Evolutionary conservation across 2,888 invertebrate species (phyloP).

Genomic region (Diploptera punctata): DNA sequence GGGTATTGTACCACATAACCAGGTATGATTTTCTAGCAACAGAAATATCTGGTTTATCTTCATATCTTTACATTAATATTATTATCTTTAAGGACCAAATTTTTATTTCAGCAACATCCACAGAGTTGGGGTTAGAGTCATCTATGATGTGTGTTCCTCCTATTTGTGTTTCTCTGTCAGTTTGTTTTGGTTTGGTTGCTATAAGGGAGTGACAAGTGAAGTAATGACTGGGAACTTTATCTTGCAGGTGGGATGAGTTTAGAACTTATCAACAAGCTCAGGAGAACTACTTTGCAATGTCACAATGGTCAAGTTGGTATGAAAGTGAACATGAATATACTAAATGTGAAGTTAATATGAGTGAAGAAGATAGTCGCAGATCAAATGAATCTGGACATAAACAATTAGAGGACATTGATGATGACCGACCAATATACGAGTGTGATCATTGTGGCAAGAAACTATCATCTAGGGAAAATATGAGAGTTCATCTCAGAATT

Average conservation of each 20-base stretch:
- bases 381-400: too few species aligned
- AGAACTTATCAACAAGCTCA: constrained; percentile 2
- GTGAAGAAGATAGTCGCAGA: too few species aligned
- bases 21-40: too few species aligned
- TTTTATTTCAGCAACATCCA: too few species aligned
- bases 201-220: background rate
- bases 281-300: constrained; percentile 14
- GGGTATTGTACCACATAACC: too few species aligned
- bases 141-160: too few species aligned
- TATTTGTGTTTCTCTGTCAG: background rate
- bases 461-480: constrained; percentile 29
- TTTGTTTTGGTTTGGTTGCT: constrained; percentile 18
- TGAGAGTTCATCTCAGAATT: constrained; percentile 55
- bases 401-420: too few species aligned
- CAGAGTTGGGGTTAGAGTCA: too few species aligned
- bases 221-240: background rate
- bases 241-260: constrained; percentile 28
- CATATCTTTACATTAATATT: too few species aligned
- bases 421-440: constrained; percentile 24
- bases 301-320: constrained; percentile 11
- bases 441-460: constrained; percentile 37
- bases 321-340: background rate
- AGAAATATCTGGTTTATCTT: too few species aligned
- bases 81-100: too few species aligned
- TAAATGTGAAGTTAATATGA: too few species aligned